A percentile compares a stretch with the other conserved stretches of the same genome.
phyloP scores from a whole-genome alignment of 1,140 invertebrate species.

The Neotoxoptera formosana region DNA sequence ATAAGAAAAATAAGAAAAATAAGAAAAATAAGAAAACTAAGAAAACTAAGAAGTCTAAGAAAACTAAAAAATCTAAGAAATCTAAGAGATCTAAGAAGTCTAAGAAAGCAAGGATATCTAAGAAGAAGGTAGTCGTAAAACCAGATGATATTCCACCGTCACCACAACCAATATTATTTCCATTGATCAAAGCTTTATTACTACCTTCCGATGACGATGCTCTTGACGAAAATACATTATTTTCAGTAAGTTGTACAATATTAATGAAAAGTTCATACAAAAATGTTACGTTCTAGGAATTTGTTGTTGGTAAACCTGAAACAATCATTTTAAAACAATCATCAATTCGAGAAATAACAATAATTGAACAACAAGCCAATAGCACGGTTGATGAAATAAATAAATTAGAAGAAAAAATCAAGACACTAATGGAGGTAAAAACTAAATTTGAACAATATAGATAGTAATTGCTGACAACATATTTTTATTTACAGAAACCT shows the following conservation, averaged over 20 bases:
- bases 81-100: not conserved
- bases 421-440: not conserved
- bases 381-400: constrained; percentile 15
- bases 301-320: constrained; percentile 46
- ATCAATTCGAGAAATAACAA: not conserved
- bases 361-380: constrained; percentile 29
- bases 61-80: not conserved
- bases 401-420: constrained; percentile 39
- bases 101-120: not conserved
- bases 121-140: not conserved
- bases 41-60: not conserved
- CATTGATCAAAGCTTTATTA: constrained; percentile 5
- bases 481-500: not conserved
- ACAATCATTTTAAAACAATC: not conserved
- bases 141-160: not conserved
- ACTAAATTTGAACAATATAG: not conserved
- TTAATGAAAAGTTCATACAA: not conserved
- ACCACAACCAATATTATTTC: not conserved
- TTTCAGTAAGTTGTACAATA: not conserved
- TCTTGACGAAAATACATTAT: not conserved
- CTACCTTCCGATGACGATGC: not conserved
- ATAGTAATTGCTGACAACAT: not conserved
- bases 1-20: not conserved
- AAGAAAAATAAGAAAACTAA: not conserved
- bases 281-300: not conserved